Evolutionary conservation across 1,140 invertebrate genomes (phyloP).

Genomic region (Maniola jurtina): DNA sequence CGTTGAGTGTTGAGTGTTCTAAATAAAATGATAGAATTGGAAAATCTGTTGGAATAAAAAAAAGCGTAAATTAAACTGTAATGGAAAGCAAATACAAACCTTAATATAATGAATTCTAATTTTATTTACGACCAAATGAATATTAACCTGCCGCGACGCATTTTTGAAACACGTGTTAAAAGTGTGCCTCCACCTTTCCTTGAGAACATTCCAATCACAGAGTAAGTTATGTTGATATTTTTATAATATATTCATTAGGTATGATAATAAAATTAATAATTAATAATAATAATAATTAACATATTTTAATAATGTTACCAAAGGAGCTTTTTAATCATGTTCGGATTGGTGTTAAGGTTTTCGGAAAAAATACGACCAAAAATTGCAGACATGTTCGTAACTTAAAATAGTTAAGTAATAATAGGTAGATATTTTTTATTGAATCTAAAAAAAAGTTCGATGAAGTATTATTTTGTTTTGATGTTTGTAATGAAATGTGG

Average conservation of each 20-base stretch:
- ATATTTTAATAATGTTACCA: conserved; percentile 38
- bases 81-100: too few species aligned
- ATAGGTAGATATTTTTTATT: not conserved
- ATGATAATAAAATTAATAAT: conserved; percentile 1
- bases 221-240: conserved; percentile 28
- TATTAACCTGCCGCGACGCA: too few species aligned
- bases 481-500: conserved; percentile 20
- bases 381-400: conserved; percentile 23
- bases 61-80: too few species aligned
- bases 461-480: conserved; percentile 30
- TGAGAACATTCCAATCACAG: conserved; percentile 31
- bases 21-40: too few species aligned
- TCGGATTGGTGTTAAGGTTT: conserved; percentile 26
- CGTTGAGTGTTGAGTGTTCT: too few species aligned
- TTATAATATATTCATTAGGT: conserved; percentile 29
- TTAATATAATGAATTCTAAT: too few species aligned
- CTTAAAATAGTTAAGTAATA: not conserved
- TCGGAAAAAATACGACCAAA: conserved; percentile 28
- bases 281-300: conserved; percentile 9
- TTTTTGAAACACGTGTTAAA: too few species aligned
- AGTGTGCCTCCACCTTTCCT: not conserved
- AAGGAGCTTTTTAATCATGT: conserved; percentile 36
- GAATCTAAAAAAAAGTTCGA: conserved; percentile 5
- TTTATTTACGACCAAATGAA: too few species aligned
- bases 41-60: too few species aligned